Percentiles rank a stretch among this genome's conserved stretches.
phyloP scores from a whole-genome alignment of 35 echinoderm and acorn worm genomes.

The Lytechinus variegatus region DNA sequence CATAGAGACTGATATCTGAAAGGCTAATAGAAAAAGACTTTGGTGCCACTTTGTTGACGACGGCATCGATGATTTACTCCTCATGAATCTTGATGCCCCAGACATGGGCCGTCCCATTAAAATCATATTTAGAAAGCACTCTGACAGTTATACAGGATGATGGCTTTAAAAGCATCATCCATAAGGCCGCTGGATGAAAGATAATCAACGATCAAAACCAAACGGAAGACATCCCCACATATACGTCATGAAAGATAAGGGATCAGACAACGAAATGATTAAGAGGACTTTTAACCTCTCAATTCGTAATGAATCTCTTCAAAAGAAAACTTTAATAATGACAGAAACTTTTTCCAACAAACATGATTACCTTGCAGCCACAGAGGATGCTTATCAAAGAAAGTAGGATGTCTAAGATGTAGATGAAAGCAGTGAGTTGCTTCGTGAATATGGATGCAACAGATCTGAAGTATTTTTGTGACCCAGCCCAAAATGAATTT shows the following conservation, averaged over 20 bases:
- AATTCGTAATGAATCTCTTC: not conserved
- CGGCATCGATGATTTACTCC: not conserved
- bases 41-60: not conserved
- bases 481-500: too few species aligned
- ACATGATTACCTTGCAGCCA: not conserved
- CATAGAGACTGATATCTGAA: not conserved
- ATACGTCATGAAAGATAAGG: not conserved
- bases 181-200: not conserved
- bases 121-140: slow-evolving; percentile 17
- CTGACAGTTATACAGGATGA: slow-evolving; percentile 11
- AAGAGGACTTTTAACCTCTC: not conserved
- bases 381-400: not conserved
- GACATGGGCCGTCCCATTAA: slow-evolving; percentile 1
- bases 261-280: not conserved
- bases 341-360: not conserved
- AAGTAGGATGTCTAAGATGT: too few species aligned
- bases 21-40: not conserved
- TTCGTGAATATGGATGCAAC: too few species aligned
- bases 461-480: too few species aligned
- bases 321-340: not conserved
- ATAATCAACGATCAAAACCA: not conserved
- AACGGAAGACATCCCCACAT: not conserved
- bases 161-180: slow-evolving; percentile 11
- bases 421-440: too few species aligned
- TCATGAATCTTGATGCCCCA: slow-evolving; percentile 32